phyloP scores from a whole-genome alignment of 2,797 vertebrate genomes.

The Danio kyathit region DNA sequence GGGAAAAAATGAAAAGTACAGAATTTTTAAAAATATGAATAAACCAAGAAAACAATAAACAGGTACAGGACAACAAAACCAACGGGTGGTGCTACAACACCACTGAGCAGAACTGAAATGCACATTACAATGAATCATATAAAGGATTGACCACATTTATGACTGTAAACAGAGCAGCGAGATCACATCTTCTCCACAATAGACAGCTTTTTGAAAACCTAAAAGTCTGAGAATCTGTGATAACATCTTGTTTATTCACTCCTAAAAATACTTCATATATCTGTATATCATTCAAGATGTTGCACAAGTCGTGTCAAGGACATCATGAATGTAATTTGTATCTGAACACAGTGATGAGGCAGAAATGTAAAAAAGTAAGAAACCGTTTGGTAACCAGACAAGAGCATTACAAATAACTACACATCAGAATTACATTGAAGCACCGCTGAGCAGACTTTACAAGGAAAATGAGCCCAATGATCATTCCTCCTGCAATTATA shows the following conservation, averaged over 20 bases:
- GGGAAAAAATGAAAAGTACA: neutral
- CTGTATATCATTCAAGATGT: neutral
- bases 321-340: constrained; percentile 24
- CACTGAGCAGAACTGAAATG: neutral
- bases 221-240: neutral
- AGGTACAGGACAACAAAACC: neutral
- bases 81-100: constrained; percentile 8
- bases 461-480: constrained; percentile 1
- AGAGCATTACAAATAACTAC: neutral
- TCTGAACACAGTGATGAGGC: constrained; percentile 29
- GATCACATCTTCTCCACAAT: constrained; percentile 1
- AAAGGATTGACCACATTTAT: constrained; percentile 3
- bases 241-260: neutral
- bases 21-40: neutral
- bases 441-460: neutral
- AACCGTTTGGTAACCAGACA: neutral
- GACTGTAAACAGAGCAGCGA: constrained; percentile 37
- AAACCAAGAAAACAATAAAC: neutral
- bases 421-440: neutral
- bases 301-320: neutral
- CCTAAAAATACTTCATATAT: neutral
- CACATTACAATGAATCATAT: neutral
- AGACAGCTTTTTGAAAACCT: neutral
- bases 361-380: constrained; percentile 47
- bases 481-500: neutral